phyloP scores from a whole-genome alignment of 2,113 vertebrate genomes.

The Lophochroa leadbeateri region DNA sequence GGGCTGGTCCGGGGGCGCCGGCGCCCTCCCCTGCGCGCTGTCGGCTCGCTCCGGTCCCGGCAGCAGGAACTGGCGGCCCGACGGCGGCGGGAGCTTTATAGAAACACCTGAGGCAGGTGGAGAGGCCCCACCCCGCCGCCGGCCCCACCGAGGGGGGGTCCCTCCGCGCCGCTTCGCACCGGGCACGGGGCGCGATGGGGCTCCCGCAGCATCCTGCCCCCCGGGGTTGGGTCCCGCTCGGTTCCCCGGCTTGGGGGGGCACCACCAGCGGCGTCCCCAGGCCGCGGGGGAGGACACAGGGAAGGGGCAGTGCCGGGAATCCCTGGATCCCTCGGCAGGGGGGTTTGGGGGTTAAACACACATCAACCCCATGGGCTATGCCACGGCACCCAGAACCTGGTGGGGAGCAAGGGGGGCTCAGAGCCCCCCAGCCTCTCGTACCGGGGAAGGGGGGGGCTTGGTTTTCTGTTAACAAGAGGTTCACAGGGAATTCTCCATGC shows the following conservation, averaged over 20 bases:
- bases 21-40: not conserved
- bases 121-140: not conserved
- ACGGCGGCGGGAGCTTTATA: constrained; percentile 26
- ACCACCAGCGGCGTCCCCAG: fast-evolving
- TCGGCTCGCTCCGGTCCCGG: not conserved
- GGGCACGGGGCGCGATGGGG: fast-evolving
- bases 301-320: not conserved
- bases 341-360: not conserved
- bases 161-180: not conserved
- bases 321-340: fast-evolving
- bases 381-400: not conserved
- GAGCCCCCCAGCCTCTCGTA: not conserved
- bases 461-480: fast-evolving
- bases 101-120: constrained; percentile 47
- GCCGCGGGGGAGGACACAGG: not conserved
- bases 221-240: fast-evolving
- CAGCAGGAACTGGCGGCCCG: not conserved
- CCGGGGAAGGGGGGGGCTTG: fast-evolving
- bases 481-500: not conserved
- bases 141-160: not conserved
- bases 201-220: not conserved
- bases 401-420: fast-evolving
- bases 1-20: not conserved
- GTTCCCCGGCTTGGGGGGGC: not conserved
- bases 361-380: not conserved